phyloP scores from a whole-genome alignment of 2,888 invertebrate species.

The Trachelus stipa region DNA sequence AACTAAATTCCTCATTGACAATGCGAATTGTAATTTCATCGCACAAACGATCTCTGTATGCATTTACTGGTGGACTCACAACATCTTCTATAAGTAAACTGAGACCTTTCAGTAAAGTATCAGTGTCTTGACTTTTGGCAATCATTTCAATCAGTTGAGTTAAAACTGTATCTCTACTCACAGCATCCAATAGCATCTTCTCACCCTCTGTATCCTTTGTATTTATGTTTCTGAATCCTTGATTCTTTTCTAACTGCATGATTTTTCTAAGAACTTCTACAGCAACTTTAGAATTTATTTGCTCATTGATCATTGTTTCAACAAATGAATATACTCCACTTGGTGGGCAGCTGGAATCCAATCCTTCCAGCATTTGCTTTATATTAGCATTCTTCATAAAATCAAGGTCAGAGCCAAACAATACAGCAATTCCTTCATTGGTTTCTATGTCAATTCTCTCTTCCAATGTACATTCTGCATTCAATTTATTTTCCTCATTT shows the following conservation, averaged over 20 bases:
- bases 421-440: constrained; percentile 47
- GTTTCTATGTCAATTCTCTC: constrained; percentile 45
- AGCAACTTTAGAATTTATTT: constrained; percentile 67
- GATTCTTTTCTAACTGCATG: constrained; percentile 65
- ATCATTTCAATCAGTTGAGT: constrained; percentile 68
- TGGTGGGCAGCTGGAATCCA: constrained; percentile 53
- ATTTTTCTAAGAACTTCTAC: constrained; percentile 66
- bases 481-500: constrained; percentile 8
- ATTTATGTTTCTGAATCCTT: constrained; percentile 20
- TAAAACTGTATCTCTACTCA: constrained; percentile 58
- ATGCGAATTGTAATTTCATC: constrained; percentile 74
- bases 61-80: constrained; percentile 48
- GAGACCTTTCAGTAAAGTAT: constrained; percentile 65
- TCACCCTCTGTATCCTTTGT: constrained; percentile 20
- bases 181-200: constrained; percentile 20
- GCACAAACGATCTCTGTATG: constrained; percentile 69
- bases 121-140: constrained; percentile 59
- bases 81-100: constrained; percentile 59
- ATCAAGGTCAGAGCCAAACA: constrained; percentile 44
- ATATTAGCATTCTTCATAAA: constrained; percentile 40
- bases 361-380: constrained; percentile 53
- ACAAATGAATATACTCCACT: constrained; percentile 63
- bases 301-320: constrained; percentile 66
- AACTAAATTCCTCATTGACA: constrained; percentile 71
- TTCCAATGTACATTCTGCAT: neutral